These are phyloP conservation scores for Falcaria lacertinaria DNA, from an alignment of 2,888 invertebrate genomes.

Conservation along the genomic window DNA sequence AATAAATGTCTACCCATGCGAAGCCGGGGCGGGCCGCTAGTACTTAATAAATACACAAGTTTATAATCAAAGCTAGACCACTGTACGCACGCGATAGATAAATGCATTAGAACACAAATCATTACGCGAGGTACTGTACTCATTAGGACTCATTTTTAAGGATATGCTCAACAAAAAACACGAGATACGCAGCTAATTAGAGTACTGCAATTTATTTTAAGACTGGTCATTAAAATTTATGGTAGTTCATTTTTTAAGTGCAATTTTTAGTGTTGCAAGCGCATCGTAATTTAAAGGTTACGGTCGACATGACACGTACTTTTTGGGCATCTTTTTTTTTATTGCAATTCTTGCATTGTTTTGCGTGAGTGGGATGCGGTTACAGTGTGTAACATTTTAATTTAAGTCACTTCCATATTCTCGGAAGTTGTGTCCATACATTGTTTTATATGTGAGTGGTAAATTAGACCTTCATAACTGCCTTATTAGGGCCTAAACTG, in stretches of 20 bases:
- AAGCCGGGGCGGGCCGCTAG: too few relatives aligned
- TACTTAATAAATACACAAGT: too few relatives aligned
- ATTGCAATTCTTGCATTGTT: constrained; percentile 62
- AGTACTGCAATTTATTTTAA: background rate
- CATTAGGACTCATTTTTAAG: background rate
- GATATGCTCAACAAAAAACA: background rate
- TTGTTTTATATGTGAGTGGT: too few relatives aligned
- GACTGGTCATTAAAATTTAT: background rate
- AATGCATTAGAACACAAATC: too few relatives aligned
- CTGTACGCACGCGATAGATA: too few relatives aligned
- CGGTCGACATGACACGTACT: constrained; percentile 28
- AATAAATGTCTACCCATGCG: too few relatives aligned
- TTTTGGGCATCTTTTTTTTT: constrained; percentile 45
- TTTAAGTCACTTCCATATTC: too few relatives aligned
- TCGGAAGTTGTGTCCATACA: too few relatives aligned
- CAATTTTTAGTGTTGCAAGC: constrained; percentile 1
- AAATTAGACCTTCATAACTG: too few relatives aligned
- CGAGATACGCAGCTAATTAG: background rate
- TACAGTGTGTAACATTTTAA: constrained; percentile 20
- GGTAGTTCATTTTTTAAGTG: background rate
- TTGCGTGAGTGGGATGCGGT: constrained; percentile 34
- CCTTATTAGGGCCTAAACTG: too few relatives aligned
- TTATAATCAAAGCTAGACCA: too few relatives aligned
- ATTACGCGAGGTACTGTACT: background rate
- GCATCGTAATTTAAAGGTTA: constrained; percentile 1